A percentile compares a stretch with the other conserved stretches of the same genome.
These are phyloP conservation scores for Apis cerana DNA, from an alignment of 1,140 invertebrate species.

Conservation along the genomic window DNA sequence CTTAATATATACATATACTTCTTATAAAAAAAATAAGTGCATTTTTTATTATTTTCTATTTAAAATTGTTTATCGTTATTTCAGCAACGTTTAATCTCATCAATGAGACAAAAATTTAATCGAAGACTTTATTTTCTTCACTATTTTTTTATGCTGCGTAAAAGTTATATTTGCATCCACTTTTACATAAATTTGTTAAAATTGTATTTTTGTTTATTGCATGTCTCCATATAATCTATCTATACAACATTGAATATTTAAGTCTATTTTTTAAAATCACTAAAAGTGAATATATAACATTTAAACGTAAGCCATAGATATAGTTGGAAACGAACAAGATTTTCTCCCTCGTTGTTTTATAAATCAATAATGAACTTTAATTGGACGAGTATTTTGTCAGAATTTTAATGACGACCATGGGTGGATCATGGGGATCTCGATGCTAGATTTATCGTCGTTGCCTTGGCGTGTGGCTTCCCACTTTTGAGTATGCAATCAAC, in stretches of 20 bases:
- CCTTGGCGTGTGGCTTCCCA: background rate
- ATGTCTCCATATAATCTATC: too few relatives aligned
- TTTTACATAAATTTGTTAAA: too few relatives aligned
- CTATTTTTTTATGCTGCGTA: too few relatives aligned
- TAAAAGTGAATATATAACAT: background rate
- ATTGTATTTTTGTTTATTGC: too few relatives aligned
- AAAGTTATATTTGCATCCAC: too few relatives aligned
- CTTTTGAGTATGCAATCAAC: constrained; percentile 17
- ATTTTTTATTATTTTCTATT: too few relatives aligned
- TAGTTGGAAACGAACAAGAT: background rate
- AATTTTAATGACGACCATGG: background rate
- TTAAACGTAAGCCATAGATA: background rate
- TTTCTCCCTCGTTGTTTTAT: background rate
- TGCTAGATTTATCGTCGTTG: constrained; percentile 2
- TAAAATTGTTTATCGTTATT: too few relatives aligned
- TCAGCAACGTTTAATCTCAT: background rate
- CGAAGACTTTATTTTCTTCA: too few relatives aligned
- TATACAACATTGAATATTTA: too few relatives aligned
- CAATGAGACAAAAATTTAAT: too few relatives aligned
- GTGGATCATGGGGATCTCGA: background rate
- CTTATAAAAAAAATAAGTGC: too few relatives aligned
- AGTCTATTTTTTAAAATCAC: background rate
- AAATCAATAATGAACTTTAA: constrained; percentile 20
- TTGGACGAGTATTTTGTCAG: constrained; percentile 1
- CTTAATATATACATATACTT: too few relatives aligned